Evolutionary conservation across 2,888 invertebrate species (phyloP).

Genomic region (Temnothorax ravouxi): DNA sequence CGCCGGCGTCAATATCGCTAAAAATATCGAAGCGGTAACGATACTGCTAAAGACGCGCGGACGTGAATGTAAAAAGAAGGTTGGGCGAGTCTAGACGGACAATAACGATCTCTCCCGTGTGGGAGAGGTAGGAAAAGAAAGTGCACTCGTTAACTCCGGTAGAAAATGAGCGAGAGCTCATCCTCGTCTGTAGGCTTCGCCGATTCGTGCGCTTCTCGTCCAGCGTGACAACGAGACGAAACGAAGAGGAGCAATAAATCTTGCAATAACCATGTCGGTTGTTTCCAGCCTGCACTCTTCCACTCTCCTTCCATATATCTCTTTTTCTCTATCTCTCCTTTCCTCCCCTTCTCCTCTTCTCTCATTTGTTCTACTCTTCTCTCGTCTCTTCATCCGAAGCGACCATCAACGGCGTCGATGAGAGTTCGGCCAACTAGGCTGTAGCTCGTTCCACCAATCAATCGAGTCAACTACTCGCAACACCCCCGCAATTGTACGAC

Average conservation of each 20-base stretch:
- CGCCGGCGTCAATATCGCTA: constrained; percentile 23
- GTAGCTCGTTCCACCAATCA: constrained; percentile 80
- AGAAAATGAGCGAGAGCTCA: constrained; percentile 59
- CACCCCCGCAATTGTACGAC: constrained; percentile 78
- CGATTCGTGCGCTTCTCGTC: constrained; percentile 45
- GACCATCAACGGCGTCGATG: constrained; percentile 59
- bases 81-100: constrained; percentile 57
- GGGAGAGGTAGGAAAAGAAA: constrained; percentile 53
- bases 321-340: constrained; percentile 37
- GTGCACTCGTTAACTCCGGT: constrained; percentile 61
- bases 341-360: neutral
- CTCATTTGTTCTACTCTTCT: constrained; percentile 25
- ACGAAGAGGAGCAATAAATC: constrained; percentile 81
- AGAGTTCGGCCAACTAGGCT: constrained; percentile 74
- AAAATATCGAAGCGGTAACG: constrained; percentile 37
- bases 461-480: constrained; percentile 78
- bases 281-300: constrained; percentile 55
- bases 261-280: constrained; percentile 76
- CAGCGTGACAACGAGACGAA: constrained; percentile 63
- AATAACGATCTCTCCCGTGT: constrained; percentile 56
- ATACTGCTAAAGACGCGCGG: neutral
- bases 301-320: constrained; percentile 28
- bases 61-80: constrained; percentile 17
- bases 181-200: constrained; percentile 42
- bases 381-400: constrained; percentile 33